Evolutionary conservation across 1,140 invertebrate genomes (phyloP).

Genomic region (Drosophila pseudoananassae): DNA sequence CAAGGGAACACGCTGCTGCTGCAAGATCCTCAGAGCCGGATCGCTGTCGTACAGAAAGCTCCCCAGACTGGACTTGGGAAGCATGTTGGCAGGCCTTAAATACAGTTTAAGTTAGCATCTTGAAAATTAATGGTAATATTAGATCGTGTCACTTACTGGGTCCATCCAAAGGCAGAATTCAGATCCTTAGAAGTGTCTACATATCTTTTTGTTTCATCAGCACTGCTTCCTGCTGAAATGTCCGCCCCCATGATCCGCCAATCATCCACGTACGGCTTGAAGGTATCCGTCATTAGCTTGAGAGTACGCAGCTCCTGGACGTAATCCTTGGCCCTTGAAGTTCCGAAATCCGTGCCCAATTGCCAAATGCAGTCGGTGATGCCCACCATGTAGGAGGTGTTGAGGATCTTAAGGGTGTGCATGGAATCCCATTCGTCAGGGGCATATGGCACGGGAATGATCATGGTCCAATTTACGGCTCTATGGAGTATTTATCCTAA

Average conservation of each 20-base stretch:
- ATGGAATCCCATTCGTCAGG: constrained; percentile 81
- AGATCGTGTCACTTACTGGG: constrained; percentile 61
- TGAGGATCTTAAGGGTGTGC: constrained; percentile 75
- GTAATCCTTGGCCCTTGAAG: constrained; percentile 69
- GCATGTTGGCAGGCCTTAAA: constrained; percentile 58
- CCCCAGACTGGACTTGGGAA: constrained; percentile 58
- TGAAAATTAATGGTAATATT: neutral
- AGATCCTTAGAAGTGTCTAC: constrained; percentile 75
- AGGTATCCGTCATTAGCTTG: constrained; percentile 77
- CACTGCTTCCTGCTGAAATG: constrained; percentile 74
- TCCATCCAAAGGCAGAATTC: constrained; percentile 76
- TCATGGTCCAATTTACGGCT: constrained; percentile 80
- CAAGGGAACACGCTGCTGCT: constrained; percentile 64
- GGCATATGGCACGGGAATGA: constrained; percentile 77
- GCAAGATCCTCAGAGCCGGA: constrained; percentile 59
- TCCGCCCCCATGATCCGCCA: constrained; percentile 80
- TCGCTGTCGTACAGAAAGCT: constrained; percentile 74
- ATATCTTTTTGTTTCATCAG: constrained; percentile 72
- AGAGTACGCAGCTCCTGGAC: constrained; percentile 74
- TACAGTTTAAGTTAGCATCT: neutral
- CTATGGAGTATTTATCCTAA: constrained; percentile 8
- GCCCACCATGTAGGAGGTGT: constrained; percentile 76
- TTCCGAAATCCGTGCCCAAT: constrained; percentile 75
- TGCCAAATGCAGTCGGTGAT: constrained; percentile 82
- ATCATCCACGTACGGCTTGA: constrained; percentile 63